Percentiles rank a stretch among this genome's conserved stretches.
Conservation (phyloP, 2,797 vertebrate genomes). For the Rhyacichthys aspro region DNA sequence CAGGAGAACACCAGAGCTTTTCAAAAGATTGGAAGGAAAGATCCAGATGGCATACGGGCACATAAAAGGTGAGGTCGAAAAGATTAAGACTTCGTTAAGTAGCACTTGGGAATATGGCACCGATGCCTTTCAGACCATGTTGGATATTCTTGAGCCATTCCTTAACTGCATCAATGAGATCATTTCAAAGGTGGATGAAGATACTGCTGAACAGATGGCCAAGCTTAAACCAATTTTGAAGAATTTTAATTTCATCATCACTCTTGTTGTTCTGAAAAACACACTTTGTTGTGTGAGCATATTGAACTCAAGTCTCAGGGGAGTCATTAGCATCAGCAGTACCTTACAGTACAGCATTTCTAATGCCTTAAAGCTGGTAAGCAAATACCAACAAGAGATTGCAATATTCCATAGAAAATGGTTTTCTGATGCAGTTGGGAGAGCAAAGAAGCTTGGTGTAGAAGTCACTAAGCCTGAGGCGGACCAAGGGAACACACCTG, state of each 20-base stretch:
- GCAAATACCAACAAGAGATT: slow-evolving; percentile 95
- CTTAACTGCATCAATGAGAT: slow-evolving; percentile 90
- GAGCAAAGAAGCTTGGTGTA: slow-evolving; percentile 90
- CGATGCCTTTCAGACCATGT: slow-evolving; percentile 90
- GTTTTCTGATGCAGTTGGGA: slow-evolving; percentile 92
- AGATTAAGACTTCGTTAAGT: slow-evolving; percentile 85
- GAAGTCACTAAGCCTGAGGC: slow-evolving; percentile 85
- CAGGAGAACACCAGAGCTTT: slow-evolving; percentile 84
- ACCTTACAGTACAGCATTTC: slow-evolving; percentile 93
- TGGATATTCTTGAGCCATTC: slow-evolving; percentile 91
- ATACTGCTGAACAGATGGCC: slow-evolving; percentile 82
- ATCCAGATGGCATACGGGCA: slow-evolving; percentile 88
- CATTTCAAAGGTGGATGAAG: slow-evolving; percentile 83
- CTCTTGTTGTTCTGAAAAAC: slow-evolving; percentile 92
- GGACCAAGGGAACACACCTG: slow-evolving; percentile 74
- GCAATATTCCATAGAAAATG: slow-evolving; percentile 96
- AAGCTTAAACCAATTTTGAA: slow-evolving; percentile 88
- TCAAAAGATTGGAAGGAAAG: slow-evolving; percentile 84
- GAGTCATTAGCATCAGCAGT: slow-evolving; percentile 91
- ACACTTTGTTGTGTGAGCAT: slow-evolving; percentile 96
- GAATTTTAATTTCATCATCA: slow-evolving; percentile 96
- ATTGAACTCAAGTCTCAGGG: slow-evolving; percentile 96
- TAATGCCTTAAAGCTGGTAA: slow-evolving; percentile 94
- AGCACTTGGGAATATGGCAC: slow-evolving; percentile 91
- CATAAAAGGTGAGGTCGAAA: slow-evolving; percentile 85